Percentiles rank a stretch among this genome's conserved stretches.
These are phyloP conservation scores for Dascillus cervinus DNA, from an alignment of 2,888 invertebrate species.

Conservation along the genomic window DNA sequence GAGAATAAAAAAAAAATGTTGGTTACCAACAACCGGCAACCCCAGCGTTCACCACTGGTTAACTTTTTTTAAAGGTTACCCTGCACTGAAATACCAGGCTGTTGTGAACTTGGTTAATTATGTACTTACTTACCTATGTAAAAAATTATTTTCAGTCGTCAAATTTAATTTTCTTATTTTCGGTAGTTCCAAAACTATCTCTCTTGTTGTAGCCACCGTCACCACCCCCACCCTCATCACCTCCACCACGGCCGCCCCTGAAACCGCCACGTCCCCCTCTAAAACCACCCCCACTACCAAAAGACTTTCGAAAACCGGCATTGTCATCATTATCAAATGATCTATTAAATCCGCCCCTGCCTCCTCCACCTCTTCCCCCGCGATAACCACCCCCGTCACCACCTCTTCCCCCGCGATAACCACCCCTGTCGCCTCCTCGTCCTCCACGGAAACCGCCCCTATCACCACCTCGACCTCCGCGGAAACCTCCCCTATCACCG, in stretches of 20 bases:
- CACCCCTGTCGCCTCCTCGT: conserved; percentile 15
- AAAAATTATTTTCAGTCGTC: conserved; percentile 40
- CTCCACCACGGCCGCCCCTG: conserved; percentile 21
- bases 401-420: conserved; percentile 24
- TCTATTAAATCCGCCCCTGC: conserved; percentile 24
- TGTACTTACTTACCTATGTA: conserved; percentile 10
- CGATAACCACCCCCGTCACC: conserved; percentile 28
- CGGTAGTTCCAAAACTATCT: conserved; percentile 55
- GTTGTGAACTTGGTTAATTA: not conserved
- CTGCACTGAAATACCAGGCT: not conserved
- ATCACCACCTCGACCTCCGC: conserved; percentile 22
- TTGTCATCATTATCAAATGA: conserved; percentile 22
- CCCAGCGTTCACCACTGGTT: too few species aligned
- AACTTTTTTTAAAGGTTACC: too few species aligned
- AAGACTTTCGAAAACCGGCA: too few species aligned
- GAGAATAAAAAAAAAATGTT: too few species aligned
- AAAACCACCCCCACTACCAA: conserved; percentile 23
- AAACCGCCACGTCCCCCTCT: conserved; percentile 32
- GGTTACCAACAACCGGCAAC: too few species aligned
- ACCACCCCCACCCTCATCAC: conserved; percentile 27
- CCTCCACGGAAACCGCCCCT: conserved; percentile 21
- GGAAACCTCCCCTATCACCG: conserved; percentile 25
- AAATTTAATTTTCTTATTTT: conserved; percentile 72
- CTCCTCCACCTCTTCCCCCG: conserved; percentile 25
- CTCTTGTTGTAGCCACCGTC: conserved; percentile 35